Evolutionary conservation across 2,797 vertebrate species (phyloP), one percentile per base, ranked within the genome.

Genomic region (Pseudomugil tenellus): DNA sequence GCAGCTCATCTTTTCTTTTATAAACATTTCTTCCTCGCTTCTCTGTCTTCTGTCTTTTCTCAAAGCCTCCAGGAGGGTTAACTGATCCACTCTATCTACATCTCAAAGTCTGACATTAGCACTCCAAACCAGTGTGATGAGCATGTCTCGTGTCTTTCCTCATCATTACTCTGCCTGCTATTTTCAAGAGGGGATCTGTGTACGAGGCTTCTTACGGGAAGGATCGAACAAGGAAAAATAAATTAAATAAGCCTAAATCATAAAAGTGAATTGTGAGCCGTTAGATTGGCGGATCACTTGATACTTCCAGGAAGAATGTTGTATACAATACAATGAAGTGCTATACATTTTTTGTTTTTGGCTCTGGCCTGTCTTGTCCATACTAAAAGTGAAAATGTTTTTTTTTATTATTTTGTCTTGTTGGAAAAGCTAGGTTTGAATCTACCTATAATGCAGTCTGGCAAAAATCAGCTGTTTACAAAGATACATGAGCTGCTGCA

Each of bases 21-120:
- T 81, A 67, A 83, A 67, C 72, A 62, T 61, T 63, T 68, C 54
- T 53, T 9, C 49, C 58, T 53, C 60, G 58, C 59, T 37, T 39
- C 52, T 58, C 46, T 19, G 51, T 57, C 41, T 41, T 58, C 51
- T 67, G 59, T 64, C 63, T 58, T 26, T 37, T 53, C 54, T 63
- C 60, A 68, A 74, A 67, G 62, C 73, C 61, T 81, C 70, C 76
- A 81, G 62, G 67, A 25, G 37, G 64, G 75, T 86, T 74, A 80
- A 81, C 80, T 79, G 83, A 80, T 80, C 72, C 32, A 76, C 77
- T 79, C 75, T 81, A 83, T 84, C 81, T 85, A 77, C 63, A 61
- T 79, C 70, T 81, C 55, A 48, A 72, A 43, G 70, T 67, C 75
- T 64, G 4, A 63, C 77, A 63, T 75, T 67, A 66, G 58, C 39